Evolutionary conservation across 2,888 invertebrate species (phyloP).

Genomic region (Cantharis flavilabris): DNA sequence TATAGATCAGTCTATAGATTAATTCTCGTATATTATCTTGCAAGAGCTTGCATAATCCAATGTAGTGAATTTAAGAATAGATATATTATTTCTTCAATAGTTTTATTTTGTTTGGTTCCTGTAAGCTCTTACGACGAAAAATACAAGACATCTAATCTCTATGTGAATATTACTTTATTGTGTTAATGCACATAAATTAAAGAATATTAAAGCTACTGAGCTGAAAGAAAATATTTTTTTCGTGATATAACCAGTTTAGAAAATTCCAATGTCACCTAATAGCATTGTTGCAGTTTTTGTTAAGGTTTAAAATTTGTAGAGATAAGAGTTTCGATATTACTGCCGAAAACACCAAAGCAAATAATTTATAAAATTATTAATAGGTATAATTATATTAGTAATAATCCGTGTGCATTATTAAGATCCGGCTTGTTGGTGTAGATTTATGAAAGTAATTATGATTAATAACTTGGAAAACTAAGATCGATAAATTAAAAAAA

Average conservation of each 20-base stretch:
- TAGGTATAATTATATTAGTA: not conserved
- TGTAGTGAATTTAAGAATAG: too few species aligned
- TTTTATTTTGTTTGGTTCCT: too few species aligned
- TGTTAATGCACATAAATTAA: not conserved
- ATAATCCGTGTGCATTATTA: not conserved
- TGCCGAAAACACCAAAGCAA: not conserved
- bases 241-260: not conserved
- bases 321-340: not conserved
- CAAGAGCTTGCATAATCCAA: too few species aligned
- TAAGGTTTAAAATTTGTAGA: not conserved
- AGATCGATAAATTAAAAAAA: not conserved
- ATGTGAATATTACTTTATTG: not conserved
- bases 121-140: too few species aligned
- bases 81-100: too few species aligned
- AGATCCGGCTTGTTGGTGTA: not conserved
- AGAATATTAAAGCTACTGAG: not conserved
- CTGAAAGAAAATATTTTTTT: not conserved
- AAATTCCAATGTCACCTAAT: not conserved
- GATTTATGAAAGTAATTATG: not conserved
- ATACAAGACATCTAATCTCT: too few species aligned
- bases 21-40: too few species aligned
- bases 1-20: too few species aligned
- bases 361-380: not conserved
- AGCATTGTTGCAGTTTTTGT: not conserved
- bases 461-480: not conserved